These are phyloP conservation scores for Coryphaenoides rupestris DNA, from an alignment of 2,113 vertebrate species.

Conservation along the genomic window DNA sequence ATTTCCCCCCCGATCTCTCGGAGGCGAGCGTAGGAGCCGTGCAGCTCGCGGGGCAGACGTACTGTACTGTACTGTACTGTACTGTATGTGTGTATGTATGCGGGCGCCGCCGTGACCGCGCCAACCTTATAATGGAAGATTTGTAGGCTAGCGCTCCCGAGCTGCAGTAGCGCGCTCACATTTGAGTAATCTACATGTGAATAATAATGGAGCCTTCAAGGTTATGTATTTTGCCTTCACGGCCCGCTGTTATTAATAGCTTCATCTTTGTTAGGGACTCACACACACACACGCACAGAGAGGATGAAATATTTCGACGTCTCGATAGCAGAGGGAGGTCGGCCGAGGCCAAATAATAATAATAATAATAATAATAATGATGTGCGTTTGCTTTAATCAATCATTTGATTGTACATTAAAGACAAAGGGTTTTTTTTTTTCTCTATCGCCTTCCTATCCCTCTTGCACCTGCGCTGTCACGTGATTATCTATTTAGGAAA, in stretches of 20 bases:
- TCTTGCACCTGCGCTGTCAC: slow-evolving; percentile 39
- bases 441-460: slow-evolving; percentile 31
- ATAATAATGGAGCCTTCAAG: slow-evolving; percentile 68
- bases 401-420: slow-evolving; percentile 54
- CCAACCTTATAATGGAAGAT: too few relatives aligned
- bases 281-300: too few relatives aligned
- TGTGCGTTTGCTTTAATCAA: slow-evolving; percentile 70
- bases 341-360: slow-evolving; percentile 50
- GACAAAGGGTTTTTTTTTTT: slow-evolving; percentile 29
- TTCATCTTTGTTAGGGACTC: slow-evolving; percentile 60
- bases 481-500: slow-evolving; percentile 52
- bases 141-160: too few relatives aligned
- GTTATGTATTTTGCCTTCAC: slow-evolving; percentile 61
- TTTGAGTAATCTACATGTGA: slow-evolving; percentile 71
- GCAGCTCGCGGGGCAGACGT: too few relatives aligned
- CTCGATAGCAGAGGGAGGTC: slow-evolving; percentile 50
- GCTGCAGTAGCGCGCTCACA: slow-evolving; percentile 26
- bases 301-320: slow-evolving; percentile 68
- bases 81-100: too few relatives aligned
- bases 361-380: slow-evolving; percentile 59
- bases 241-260: slow-evolving; percentile 62
- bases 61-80: too few relatives aligned
- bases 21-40: too few relatives aligned
- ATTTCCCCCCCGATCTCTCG: too few relatives aligned
- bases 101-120: too few relatives aligned